Conservation (phyloP, 2,888 invertebrate genomes). For the Cremastinae sp. region DNA sequence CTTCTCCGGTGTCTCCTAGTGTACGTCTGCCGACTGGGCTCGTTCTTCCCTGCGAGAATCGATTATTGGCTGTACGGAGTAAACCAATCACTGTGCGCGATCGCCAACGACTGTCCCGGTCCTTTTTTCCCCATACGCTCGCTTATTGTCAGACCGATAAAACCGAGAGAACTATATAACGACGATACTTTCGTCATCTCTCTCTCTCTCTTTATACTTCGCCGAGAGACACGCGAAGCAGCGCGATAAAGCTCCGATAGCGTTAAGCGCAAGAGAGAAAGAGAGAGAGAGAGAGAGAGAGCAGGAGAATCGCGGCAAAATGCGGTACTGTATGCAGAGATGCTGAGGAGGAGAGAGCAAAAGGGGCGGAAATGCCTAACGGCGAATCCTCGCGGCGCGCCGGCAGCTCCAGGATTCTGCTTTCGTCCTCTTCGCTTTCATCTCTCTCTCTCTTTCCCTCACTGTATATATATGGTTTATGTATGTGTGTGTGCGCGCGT, state of each 20-base stretch:
- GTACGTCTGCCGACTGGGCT: not conserved
- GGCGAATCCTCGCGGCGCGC: constrained; percentile 50
- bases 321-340: constrained; percentile 46
- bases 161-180: constrained; percentile 52
- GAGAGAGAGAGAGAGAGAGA: no score
- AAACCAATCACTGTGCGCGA: constrained; percentile 31
- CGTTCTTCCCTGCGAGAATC: not conserved
- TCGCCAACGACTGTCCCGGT: constrained; percentile 26
- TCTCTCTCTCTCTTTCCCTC: constrained; percentile 28
- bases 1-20: not conserved
- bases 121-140: constrained; percentile 8
- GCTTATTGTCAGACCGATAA: constrained; percentile 55
- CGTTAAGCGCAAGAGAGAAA: not conserved
- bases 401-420: constrained; percentile 42
- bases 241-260: constrained; percentile 54
- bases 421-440: constrained; percentile 27
- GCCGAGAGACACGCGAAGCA: no score
- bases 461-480: no score
- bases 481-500: no score
- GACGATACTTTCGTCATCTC: constrained; percentile 31
- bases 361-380: constrained; percentile 46
- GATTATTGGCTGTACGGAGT: constrained; percentile 30
- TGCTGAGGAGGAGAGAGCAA: no score
- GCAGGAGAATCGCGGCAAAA: constrained; percentile 32
- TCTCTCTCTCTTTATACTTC: constrained; percentile 30